Evolutionary conservation across 2,797 vertebrate genomes (phyloP), one percentile per base, ranked within the genome.

Genomic region (Lepilemur septentrionalis): DNA sequence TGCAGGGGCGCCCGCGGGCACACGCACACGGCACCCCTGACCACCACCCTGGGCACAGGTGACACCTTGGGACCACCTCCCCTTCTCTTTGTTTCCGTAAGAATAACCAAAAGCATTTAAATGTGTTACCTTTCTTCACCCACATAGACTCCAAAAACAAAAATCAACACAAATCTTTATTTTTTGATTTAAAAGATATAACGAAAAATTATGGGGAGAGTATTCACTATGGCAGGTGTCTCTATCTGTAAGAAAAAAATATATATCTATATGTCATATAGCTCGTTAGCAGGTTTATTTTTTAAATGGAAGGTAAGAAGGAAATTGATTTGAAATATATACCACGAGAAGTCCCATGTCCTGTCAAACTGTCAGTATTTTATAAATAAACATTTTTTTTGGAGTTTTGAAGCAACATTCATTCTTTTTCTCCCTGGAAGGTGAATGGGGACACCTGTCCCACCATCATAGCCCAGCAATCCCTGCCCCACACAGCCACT

Each of bases 251-350:
- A 98, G 95, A 93, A 96, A 92, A 95, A 3, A 59, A 90, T 89
- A 97, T 97, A 96, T 97, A 97, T 97, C n/a, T 97, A 88, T 97
- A 98, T 97, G 97, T 98, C 98, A 90, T 76, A 98, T 97, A 98
- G 97, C 95, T 97, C 91, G 96, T 97, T 98, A 97, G 97, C 97
- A 94, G 94, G 97, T 97, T 98, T 98, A 98, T 98, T 98, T 98
- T 98, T 98, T 97, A 97, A 98, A 97, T 76, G 81, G 95, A 94
- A 97, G 72, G 93, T 97, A 59, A 97, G 59, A 93, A 97, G 80
- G 79, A 92, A 93, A 94, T 92, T 92, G 96, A 95, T 96, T 96
- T 97, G 97, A 97, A 93, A 96, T 97, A 94, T 96, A 93, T 81
- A 92, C 94, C 95, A 90, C 1, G 11, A 97, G 83, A 96, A 91